Base-by-base conservation (phyloP, 1,140 invertebrate genomes). In the Oncopeltus fasciatus region DNA sequence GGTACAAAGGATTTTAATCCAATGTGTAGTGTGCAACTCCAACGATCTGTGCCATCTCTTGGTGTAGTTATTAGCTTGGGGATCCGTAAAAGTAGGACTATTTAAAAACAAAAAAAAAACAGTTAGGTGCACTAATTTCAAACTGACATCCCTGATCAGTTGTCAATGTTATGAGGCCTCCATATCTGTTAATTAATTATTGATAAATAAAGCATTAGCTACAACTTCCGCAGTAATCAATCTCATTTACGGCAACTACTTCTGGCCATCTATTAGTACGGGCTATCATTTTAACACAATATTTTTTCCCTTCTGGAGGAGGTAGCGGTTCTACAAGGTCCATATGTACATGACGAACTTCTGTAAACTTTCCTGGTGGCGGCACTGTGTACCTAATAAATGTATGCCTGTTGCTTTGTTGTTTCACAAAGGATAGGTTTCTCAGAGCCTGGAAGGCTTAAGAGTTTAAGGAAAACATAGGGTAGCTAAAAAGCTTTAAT, bases 281-380 rank as follows among this genome's bases (percentile, higher is more conserved):
- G 60, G 78, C 73, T 2, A 77, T 72, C 8, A 70, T 68, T 0
- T 76, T 78, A 1, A 79, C 65, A 11, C 67, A 64, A 60, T 78
- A 78, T 12, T 26, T 38, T 44, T 61, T 70, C 14, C 68, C 72
- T 9, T 71, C 27, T 0, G 67, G 67, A 2, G 60, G 57, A 24
- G 74, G 73, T 2, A 80, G 56, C 0, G 73, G 76, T 0, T 75
- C 73, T 9, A 80, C 68, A 1, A 74, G 31, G 63, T 74, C 71
- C 2, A 74, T 38, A 59, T 74, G 70, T 2, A 74, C 61, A 60
- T 70, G 66, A 11, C 18, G n/a, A 64, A 74, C 70, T 12, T 18
- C 1, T 2, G 14, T 18, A 44, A 44, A 44, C 43, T 2, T 44
- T 11, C 43, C 43, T 2, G 11, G 43, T 1, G 43, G 11, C 18